Percentiles rank a stretch among this genome's conserved stretches.
phyloP scores from a whole-genome alignment of 2,113 vertebrate species.

The Erythrocercus mccallii region DNA sequence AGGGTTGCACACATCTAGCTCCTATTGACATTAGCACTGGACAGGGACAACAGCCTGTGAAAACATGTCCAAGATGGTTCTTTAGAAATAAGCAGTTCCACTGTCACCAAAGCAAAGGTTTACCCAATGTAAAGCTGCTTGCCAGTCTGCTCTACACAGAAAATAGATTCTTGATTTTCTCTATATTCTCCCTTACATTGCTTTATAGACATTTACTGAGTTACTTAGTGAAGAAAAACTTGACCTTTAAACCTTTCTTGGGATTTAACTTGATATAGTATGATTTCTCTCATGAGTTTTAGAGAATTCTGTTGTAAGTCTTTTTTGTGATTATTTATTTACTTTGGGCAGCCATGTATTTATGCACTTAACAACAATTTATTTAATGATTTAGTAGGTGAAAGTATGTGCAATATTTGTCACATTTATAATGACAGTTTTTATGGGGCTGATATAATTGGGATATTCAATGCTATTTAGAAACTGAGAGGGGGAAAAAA shows the following conservation, averaged over 20 bases:
- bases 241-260: constrained; percentile 19
- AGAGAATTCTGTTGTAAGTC: background rate
- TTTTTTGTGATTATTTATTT: background rate
- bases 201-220: constrained; percentile 1
- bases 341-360: background rate
- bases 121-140: background rate
- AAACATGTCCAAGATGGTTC: background rate
- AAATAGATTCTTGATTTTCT: constrained; percentile 1
- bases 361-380: background rate
- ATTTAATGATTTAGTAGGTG: constrained; percentile 13
- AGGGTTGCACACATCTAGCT: background rate
- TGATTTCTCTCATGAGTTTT: background rate
- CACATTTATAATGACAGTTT: background rate
- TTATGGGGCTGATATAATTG: background rate
- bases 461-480: background rate
- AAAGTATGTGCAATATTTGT: constrained; percentile 22
- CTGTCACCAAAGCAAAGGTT: background rate
- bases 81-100: constrained; percentile 17
- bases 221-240: background rate
- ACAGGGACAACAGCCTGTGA: constrained; percentile 21
- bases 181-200: background rate
- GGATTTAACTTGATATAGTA: constrained; percentile 19
- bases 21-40: background rate
- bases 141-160: background rate
- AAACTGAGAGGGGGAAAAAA: background rate